Percentiles rank a stretch among this genome's conserved stretches.
Conservation (phyloP, 2,888 invertebrate genomes). For the Phortica okadai region DNA sequence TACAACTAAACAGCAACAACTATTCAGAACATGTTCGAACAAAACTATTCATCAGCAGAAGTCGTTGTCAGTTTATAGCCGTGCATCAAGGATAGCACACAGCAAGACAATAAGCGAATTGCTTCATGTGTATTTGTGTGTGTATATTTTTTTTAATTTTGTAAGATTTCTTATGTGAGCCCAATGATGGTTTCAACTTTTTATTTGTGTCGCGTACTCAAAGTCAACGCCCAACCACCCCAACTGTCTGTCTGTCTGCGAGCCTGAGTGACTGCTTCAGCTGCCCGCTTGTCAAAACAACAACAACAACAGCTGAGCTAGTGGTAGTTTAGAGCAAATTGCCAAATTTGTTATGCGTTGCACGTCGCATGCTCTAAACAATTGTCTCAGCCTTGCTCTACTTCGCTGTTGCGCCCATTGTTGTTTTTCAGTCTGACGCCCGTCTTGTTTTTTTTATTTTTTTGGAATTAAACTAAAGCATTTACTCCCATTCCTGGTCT, state of each 20-base stretch:
- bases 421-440: constrained; percentile 34
- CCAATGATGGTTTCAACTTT: constrained; percentile 2
- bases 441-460: neutral
- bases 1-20: constrained; percentile 48
- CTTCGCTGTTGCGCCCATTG: neutral
- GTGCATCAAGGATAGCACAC: too few species aligned
- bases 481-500: neutral
- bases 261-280: neutral
- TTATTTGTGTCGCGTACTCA: constrained; percentile 35
- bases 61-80: too few species aligned
- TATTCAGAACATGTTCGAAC: constrained; percentile 3
- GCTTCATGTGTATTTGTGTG: neutral
- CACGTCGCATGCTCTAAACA: constrained; percentile 53
- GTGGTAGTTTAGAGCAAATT: constrained; percentile 31
- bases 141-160: neutral
- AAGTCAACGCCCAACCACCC: neutral
- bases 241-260: constrained; percentile 2
- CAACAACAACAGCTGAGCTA: neutral
- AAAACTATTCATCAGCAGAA: neutral
- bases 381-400: constrained; percentile 40
- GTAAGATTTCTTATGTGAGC: constrained; percentile 46
- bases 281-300: neutral
- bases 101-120: neutral
- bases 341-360: constrained; percentile 47
- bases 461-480: too few species aligned